A percentile compares a stretch with the other conserved stretches of the same genome.
phyloP scores from a whole-genome alignment of 2,113 vertebrate genomes.

The Bolborhynchus lineola region DNA sequence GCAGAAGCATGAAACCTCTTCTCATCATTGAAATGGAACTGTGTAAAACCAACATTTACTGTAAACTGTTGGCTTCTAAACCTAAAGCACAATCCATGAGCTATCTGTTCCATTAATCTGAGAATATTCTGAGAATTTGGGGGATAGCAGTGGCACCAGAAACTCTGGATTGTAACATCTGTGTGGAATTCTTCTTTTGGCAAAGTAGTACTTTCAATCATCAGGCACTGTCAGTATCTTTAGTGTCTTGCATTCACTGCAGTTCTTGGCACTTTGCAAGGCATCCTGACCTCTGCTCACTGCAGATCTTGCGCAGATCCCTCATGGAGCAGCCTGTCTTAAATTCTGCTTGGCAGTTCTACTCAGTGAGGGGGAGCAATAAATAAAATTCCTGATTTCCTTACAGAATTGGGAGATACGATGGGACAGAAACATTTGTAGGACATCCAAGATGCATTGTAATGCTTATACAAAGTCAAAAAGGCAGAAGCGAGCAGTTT shows the following conservation, averaged over 20 bases:
- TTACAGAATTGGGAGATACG: background rate
- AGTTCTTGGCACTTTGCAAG: background rate
- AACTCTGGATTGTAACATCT: background rate
- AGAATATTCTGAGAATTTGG: background rate
- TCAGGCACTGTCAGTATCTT: background rate
- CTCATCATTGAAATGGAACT: constrained; percentile 41
- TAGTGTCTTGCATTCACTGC: background rate
- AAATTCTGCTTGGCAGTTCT: background rate
- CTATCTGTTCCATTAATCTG: background rate
- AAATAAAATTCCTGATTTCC: background rate
- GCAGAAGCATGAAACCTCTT: constrained; percentile 38
- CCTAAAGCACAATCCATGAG: background rate
- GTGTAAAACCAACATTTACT: background rate
- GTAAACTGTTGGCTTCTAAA: background rate
- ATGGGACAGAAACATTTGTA: background rate
- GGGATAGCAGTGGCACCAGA: background rate
- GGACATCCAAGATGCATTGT: background rate
- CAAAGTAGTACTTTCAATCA: background rate
- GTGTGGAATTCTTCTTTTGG: background rate
- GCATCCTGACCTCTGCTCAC: background rate
- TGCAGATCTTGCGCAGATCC: background rate
- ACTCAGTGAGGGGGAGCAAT: background rate
- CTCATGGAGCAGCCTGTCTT: background rate
- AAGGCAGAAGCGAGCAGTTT: background rate
- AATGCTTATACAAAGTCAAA: background rate